Base-by-base conservation (phyloP, 2,113 vertebrate species). In the Amphilophus citrinellus region DNA sequence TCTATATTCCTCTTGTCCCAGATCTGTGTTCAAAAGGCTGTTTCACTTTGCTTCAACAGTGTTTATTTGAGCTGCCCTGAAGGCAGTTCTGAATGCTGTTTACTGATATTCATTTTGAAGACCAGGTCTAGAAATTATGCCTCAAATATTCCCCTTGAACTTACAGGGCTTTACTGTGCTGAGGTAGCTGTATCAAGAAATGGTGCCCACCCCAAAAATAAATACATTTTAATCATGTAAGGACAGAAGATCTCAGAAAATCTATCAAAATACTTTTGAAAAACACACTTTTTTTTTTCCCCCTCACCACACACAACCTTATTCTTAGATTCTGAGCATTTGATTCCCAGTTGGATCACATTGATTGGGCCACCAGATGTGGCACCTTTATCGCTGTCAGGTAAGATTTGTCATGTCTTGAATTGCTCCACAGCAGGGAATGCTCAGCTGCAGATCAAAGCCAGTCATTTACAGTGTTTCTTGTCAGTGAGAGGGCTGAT, bases 61-160 rank as follows among this genome's bases (percentile, higher is more conserved):
- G n/a, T 73, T 76, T 68, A 7, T 60, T 30, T 17, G 3, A 10
- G 30, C 53, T 77, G 56, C 66, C 62, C 71, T 50, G 7, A 22
- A 84, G 83, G 58, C 32, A 39, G 5, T 7, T 6, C 53, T 42
- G 10, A 77, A 20, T 53, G 39, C 62, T 61, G 32, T 59, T 62
- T 53, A 42, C 44, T 32, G 24, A 80, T 82, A 57, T 42, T 76
- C 20, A 50, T 61, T 53, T 77, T 44, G 62, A 77, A 75, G 56
- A 35, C 24, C 14, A n/a, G 22, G 13, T 27, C 42, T 27, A 9
- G 10, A 77, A 77, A 61, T 58, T 1, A 24, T 5, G 0, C 35
- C n/a, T 27, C 10, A 0, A 20, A 82, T 63, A 44, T 61, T 76
- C 61, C 24, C 66, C 17, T 65, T 61, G 66, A 50, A 50, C 3